Conservation (phyloP, 2,888 invertebrate genomes). For the Orchesella flavescens region DNA sequence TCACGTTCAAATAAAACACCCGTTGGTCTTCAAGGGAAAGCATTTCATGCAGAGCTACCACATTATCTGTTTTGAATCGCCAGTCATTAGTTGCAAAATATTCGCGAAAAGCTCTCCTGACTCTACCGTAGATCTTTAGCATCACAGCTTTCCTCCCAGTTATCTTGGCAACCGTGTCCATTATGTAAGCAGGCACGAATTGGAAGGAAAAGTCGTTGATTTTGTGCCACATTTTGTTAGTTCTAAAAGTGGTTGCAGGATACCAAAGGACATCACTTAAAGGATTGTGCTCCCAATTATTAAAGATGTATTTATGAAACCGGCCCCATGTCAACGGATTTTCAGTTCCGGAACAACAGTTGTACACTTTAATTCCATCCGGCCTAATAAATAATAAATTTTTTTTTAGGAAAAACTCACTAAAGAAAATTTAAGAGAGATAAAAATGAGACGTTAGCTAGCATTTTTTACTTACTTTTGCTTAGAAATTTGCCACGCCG, state of each 20-base stretch:
- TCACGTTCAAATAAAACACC: no score
- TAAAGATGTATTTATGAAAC: constrained; percentile 88
- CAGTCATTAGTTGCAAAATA: no score
- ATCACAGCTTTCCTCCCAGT: constrained; percentile 90
- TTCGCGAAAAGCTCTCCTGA: no score
- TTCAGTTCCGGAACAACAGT: constrained; percentile 90
- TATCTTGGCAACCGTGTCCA: constrained; percentile 85
- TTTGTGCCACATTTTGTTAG: constrained; percentile 83
- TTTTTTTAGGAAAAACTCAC: no score
- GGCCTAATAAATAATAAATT: constrained; percentile 75
- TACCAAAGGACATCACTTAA: constrained; percentile 87
- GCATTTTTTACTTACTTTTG: constrained; percentile 76
- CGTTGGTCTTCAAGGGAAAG: no score
- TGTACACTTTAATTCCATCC: constrained; percentile 85
- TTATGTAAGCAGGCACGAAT: constrained; percentile 89
- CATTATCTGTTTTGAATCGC: no score
- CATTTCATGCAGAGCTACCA: no score
- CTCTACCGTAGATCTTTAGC: no score
- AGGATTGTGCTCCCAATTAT: constrained; percentile 90
- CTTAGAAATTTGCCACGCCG: constrained; percentile 79
- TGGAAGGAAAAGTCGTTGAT: constrained; percentile 87
- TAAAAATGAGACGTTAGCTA: no score
- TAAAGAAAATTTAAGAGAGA: no score
- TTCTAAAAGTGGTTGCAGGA: constrained; percentile 87
- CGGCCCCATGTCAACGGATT: constrained; percentile 85